Conservation (phyloP, 1,140 invertebrate species). For the Orchestia grillus region DNA sequence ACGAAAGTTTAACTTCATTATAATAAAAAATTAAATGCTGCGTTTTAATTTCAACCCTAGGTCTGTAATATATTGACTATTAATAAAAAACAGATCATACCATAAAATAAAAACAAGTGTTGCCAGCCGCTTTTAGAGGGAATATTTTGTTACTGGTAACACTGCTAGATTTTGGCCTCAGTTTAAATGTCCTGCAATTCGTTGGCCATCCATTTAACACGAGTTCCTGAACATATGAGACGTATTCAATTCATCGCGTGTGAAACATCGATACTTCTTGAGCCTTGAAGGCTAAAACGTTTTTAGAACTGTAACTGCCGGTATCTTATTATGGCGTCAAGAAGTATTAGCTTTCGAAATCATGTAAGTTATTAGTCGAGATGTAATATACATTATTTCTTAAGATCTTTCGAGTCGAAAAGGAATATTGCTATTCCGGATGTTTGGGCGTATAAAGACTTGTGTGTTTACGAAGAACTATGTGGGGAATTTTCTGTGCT, state of each 20-base stretch:
- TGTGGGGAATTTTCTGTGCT: background rate
- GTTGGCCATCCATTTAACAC: background rate
- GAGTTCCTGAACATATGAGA: background rate
- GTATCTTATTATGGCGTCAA: background rate
- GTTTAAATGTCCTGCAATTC: slow-evolving; percentile 26
- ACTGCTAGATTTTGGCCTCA: slow-evolving; percentile 2
- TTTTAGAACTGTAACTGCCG: background rate
- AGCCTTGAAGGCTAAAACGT: background rate
- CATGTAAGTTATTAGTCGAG: background rate
- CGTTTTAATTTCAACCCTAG: no score
- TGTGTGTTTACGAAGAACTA: background rate
- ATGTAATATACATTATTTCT: background rate
- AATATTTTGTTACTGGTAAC: background rate
- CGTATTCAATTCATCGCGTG: background rate
- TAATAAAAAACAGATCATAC: no score
- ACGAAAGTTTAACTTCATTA: no score
- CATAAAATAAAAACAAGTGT: background rate
- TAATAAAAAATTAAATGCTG: no score
- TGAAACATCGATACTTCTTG: background rate
- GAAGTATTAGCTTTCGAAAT: background rate
- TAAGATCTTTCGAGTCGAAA: background rate
- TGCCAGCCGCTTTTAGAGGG: background rate
- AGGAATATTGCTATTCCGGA: background rate
- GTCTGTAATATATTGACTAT: no score
- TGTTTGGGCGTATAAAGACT: background rate